Percentiles rank a stretch among this genome's conserved stretches.
Evolutionary conservation across 2,888 invertebrate genomes (phyloP).

Genomic region (Eucera pruinosa): DNA sequence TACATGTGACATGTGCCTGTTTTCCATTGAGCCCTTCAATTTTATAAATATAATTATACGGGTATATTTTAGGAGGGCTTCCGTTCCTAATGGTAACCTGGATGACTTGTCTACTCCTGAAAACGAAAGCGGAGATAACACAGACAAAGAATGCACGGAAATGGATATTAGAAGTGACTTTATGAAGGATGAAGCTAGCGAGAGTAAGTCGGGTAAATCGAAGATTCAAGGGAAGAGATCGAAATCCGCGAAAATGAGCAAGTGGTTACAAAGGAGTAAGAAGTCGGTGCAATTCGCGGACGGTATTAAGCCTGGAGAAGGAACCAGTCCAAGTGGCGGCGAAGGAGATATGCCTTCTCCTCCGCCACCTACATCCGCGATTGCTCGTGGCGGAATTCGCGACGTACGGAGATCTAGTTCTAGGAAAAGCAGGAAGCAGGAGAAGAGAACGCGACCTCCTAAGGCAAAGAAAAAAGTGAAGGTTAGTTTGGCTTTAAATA

Average conservation of each 20-base stretch:
- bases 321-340: slow-evolving; percentile 86
- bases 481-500: slow-evolving; percentile 74
- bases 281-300: slow-evolving; percentile 87
- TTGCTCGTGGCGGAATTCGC: slow-evolving; percentile 59
- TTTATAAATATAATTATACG: slow-evolving; percentile 67
- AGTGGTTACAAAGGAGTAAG: slow-evolving; percentile 67
- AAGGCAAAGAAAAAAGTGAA: slow-evolving; percentile 85
- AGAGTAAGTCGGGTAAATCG: slow-evolving; percentile 36
- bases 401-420: slow-evolving; percentile 75
- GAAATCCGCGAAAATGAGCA: slow-evolving; percentile 28
- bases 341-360: slow-evolving; percentile 87
- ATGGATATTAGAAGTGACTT: slow-evolving; percentile 61
- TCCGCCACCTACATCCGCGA: slow-evolving; percentile 84
- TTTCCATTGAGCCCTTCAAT: no score
- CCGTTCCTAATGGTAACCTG: slow-evolving; percentile 76
- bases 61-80: slow-evolving; percentile 78
- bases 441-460: slow-evolving; percentile 85
- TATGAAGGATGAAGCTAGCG: slow-evolving; percentile 43
- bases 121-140: slow-evolving; percentile 63
- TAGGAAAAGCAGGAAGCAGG: slow-evolving; percentile 85
- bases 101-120: slow-evolving; percentile 69
- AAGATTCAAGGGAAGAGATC: slow-evolving; percentile 45
- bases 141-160: slow-evolving; percentile 61
- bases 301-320: slow-evolving; percentile 87
- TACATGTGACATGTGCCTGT: no score